phyloP scores from a whole-genome alignment of 2,113 vertebrate species.

The Rhodinocichla rosea region DNA sequence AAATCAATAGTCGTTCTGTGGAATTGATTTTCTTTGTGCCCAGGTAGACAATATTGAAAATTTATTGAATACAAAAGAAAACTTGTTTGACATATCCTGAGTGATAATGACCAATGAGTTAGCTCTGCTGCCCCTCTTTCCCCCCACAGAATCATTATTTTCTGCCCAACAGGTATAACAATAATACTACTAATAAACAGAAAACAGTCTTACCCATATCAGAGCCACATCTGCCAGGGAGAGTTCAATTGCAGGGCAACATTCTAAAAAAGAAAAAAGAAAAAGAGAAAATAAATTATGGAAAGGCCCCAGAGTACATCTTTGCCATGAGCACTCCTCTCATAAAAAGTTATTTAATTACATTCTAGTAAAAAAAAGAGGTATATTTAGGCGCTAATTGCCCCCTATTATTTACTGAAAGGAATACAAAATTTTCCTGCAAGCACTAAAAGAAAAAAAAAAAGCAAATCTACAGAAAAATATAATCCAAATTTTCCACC shows the following conservation, averaged over 20 bases:
- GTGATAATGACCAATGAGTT: not conserved
- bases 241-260: not conserved
- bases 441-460: not conserved
- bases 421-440: not conserved
- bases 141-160: not conserved
- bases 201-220: not conserved
- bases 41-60: not conserved
- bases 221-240: not conserved
- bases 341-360: not conserved
- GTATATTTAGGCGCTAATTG: not conserved
- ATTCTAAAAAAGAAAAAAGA: not conserved
- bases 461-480: not conserved
- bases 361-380: not conserved
- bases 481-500: not conserved
- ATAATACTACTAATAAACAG: not conserved
- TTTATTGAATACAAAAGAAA: slow-evolving; percentile 5
- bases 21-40: slow-evolving; percentile 9
- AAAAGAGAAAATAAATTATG: not conserved
- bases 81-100: not conserved
- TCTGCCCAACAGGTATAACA: not conserved
- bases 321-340: not conserved
- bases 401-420: not conserved
- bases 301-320: not conserved
- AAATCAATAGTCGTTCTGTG: slow-evolving; percentile 15
- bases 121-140: not conserved